phyloP scores from a whole-genome alignment of 2,888 invertebrate genomes.

The Apamea crenata region DNA sequence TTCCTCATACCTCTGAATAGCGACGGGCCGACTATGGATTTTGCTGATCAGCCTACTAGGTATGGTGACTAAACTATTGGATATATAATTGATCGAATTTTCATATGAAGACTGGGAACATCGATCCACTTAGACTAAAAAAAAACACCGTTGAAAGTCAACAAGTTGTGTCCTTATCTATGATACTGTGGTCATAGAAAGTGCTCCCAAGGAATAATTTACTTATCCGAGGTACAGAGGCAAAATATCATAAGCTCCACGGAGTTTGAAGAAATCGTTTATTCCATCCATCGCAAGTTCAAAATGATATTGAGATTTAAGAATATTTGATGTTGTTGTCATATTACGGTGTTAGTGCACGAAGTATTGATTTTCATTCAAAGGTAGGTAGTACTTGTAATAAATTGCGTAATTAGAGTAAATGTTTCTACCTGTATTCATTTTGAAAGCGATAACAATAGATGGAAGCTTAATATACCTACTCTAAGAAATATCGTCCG shows the following conservation, averaged over 20 bases:
- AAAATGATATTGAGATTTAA: conserved; percentile 6
- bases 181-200: neutral
- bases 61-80: neutral
- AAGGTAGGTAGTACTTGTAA: neutral
- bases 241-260: neutral
- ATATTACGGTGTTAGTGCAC: conserved; percentile 3
- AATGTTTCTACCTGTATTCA: neutral
- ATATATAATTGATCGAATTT: neutral
- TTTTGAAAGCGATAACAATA: neutral
- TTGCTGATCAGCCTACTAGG: neutral
- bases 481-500: neutral
- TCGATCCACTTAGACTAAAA: neutral
- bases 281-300: conserved; percentile 7
- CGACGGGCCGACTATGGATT: neutral
- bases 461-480: too few species aligned
- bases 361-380: conserved; percentile 5
- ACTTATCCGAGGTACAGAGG: neutral
- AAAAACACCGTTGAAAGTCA: neutral
- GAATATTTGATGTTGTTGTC: neutral
- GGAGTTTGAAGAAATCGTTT: neutral
- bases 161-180: neutral
- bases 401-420: neutral
- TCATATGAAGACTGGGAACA: neutral
- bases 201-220: neutral
- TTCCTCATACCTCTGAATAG: too few species aligned